These are phyloP conservation scores for Pseudomugil gertrudae DNA, from an alignment of 2,797 vertebrate species.

Conservation along the genomic window DNA sequence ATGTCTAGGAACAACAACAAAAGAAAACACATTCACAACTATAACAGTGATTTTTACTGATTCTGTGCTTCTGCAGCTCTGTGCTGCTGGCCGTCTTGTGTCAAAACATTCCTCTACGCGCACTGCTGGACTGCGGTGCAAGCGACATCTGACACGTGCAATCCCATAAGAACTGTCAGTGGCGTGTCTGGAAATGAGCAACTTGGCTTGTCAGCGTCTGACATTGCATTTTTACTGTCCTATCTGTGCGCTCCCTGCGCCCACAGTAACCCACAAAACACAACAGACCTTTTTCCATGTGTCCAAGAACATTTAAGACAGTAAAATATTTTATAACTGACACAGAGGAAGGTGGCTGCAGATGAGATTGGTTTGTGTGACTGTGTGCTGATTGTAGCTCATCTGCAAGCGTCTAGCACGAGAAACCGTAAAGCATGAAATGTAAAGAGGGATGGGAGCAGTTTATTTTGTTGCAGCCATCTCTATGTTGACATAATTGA, in stretches of 20 bases:
- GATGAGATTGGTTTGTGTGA: conserved; percentile 15
- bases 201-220: conserved; percentile 45
- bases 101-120: conserved; percentile 59
- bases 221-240: conserved; percentile 57
- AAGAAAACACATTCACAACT: conserved; percentile 23
- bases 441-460: conserved; percentile 41
- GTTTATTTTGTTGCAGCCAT: conserved; percentile 24
- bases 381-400: conserved; percentile 39
- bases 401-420: conserved; percentile 43
- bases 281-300: conserved; percentile 17
- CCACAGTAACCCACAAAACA: conserved; percentile 24
- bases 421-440: conserved; percentile 37
- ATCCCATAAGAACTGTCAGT: conserved; percentile 63
- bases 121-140: conserved; percentile 48
- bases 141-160: conserved; percentile 65
- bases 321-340: conserved; percentile 8
- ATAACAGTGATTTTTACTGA: conserved; percentile 43
- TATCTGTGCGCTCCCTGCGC: conserved; percentile 5
- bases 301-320: conserved; percentile 16
- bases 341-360: conserved; percentile 14
- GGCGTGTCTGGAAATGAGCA: conserved; percentile 47
- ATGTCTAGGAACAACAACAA: conserved; percentile 28
- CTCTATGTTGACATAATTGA: conserved; percentile 33
- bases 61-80: conserved; percentile 25
- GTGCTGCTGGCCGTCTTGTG: conserved; percentile 48